Evolutionary conservation across 2,113 vertebrate genomes (phyloP), one percentile per base, ranked within the genome.

Genomic region (Notarius lentiginosus): DNA sequence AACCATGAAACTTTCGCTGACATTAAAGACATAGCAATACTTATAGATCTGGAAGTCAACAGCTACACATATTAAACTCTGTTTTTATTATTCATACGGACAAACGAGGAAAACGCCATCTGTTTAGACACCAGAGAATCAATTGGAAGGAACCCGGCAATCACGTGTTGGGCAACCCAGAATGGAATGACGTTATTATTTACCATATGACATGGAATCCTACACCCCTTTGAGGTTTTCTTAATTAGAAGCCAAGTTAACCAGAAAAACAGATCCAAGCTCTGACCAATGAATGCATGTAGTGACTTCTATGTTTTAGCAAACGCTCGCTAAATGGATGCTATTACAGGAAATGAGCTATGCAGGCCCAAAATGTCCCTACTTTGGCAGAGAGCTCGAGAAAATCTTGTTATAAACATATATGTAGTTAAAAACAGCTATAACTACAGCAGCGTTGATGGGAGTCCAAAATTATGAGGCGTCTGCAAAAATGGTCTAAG

Each of bases 161-260:
- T 88, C 88, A 76, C 79, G 84, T 89, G 79, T 84, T 75, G 82
- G 77, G 65, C 22, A 84, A 73, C 55, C 77, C 77, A 84, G 66
- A 88, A 61, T 58, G 70, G 24, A 84, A 89, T 87, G 66, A 87
- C 66, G 47, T 89, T 85, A 75, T 79, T 75, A 56, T 88, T 84
- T 51, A 63, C 88, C 88, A 89, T 80, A 86, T 79, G 65, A 87
- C 8, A 11, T 63, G 82, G 24, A 86, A 83, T 24, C 27, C 41
- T 8, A 56, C 61, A 70, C n/a, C 17, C 53, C 83, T 87, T 88
- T 87, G 86, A 90, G 86, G 88, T 84, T 76, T 34, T 86, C 66
- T 68, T 82, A 88, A 90, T 90, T 89, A 89, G 81, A 89, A 80
- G 79, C 47, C 49, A 72, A 84, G 79, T 75, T 70, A 41, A 84